Conservation (phyloP, 64 coral and sea anemone species). For the Stichodactyla helianthus region DNA sequence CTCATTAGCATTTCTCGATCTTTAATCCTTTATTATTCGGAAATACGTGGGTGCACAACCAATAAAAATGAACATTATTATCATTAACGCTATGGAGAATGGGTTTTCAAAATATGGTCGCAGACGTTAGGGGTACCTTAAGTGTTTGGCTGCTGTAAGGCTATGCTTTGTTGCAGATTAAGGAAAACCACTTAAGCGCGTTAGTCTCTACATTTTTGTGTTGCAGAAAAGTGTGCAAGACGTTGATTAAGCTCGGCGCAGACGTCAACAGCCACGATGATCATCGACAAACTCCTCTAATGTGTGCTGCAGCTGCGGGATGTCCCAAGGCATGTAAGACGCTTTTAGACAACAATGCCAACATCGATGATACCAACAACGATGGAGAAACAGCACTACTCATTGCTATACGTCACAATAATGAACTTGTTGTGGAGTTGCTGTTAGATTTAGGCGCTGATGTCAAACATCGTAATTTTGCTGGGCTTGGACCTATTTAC, state of each 20-base stretch:
- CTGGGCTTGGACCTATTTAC: neutral
- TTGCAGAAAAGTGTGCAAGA: constrained; percentile 50
- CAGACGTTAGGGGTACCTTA: too few species aligned
- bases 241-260: constrained; percentile 56
- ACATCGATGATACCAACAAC: constrained; percentile 17
- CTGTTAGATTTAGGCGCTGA: constrained; percentile 58
- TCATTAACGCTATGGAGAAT: too few species aligned
- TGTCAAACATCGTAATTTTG: neutral
- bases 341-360: constrained; percentile 49
- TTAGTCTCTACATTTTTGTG: neutral
- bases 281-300: constrained; percentile 50
- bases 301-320: constrained; percentile 47
- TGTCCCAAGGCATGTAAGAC: constrained; percentile 37
- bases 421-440: constrained; percentile 23
- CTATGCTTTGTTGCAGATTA: neutral
- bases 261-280: constrained; percentile 60
- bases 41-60: too few species aligned
- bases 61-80: too few species aligned
- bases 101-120: too few species aligned
- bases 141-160: neutral
- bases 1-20: too few species aligned
- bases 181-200: too few species aligned
- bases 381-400: constrained; percentile 48
- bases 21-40: too few species aligned
- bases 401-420: constrained; percentile 44